Percentiles rank a stretch among this genome's conserved stretches.
Conservation (phyloP, 2,113 vertebrate species). For the Eptesicus fuscus region DNA sequence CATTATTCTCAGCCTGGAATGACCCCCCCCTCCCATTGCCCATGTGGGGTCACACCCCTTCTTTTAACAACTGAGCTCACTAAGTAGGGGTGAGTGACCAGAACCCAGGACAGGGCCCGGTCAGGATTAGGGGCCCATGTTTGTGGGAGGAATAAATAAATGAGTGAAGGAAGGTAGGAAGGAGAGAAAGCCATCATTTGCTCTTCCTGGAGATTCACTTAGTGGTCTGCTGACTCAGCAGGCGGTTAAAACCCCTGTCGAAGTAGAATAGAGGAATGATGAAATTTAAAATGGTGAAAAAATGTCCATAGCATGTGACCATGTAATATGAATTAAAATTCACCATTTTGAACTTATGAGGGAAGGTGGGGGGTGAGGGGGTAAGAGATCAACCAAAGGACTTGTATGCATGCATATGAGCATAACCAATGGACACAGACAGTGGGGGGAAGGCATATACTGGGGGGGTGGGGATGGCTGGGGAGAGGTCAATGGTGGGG, state of each 20-base stretch:
- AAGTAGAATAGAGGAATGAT: background rate
- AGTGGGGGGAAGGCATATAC: too few relatives aligned
- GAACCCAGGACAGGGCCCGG: background rate
- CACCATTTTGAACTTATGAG: background rate
- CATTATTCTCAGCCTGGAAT: too few relatives aligned
- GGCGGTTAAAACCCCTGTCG: background rate
- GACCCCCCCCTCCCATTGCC: accelerated
- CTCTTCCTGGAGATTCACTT: background rate
- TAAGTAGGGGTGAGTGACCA: background rate
- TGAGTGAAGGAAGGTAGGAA: background rate
- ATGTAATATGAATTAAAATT: background rate
- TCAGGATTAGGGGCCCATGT: background rate
- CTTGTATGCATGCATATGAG: too few relatives aligned
- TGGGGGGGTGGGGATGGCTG: too few relatives aligned
- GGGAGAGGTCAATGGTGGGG: too few relatives aligned
- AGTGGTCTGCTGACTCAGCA: background rate
- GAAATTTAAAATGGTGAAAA: background rate
- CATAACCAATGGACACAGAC: too few relatives aligned
- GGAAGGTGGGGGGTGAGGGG: too few relatives aligned
- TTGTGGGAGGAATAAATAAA: background rate
- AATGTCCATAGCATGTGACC: background rate
- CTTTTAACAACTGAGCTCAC: too few relatives aligned
- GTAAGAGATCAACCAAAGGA: too few relatives aligned
- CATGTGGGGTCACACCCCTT: too few relatives aligned
- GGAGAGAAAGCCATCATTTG: background rate